Conservation (phyloP, 2,113 vertebrate genomes). For the Triplophysa tibetana region DNA sequence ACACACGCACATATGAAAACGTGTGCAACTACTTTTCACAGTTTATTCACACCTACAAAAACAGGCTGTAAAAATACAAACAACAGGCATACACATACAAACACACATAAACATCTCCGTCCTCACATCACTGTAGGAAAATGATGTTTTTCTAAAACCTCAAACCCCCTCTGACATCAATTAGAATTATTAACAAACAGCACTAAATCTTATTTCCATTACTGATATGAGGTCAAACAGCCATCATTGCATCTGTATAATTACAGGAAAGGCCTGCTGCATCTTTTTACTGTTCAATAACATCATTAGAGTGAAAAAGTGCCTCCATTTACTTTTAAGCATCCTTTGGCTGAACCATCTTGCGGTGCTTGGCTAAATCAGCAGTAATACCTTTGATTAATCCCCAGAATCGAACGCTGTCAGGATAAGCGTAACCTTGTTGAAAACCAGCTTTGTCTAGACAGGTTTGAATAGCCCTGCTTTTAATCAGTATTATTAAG, state of each 20-base stretch:
- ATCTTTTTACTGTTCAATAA: constrained; percentile 34
- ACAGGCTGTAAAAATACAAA: background rate
- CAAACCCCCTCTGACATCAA: background rate
- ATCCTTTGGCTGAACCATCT: background rate
- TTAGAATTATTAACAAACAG: constrained; percentile 26
- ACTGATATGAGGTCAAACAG: constrained; percentile 17
- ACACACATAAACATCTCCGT: background rate
- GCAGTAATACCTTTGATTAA: background rate
- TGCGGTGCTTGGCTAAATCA: background rate
- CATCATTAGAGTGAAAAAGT: constrained; percentile 17
- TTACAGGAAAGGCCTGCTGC: constrained; percentile 13
- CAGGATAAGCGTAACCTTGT: background rate
- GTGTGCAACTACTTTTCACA: background rate
- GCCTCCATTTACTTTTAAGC: constrained; percentile 18
- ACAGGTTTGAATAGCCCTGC: background rate
- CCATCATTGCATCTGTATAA: constrained; percentile 19
- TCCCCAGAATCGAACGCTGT: background rate
- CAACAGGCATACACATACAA: background rate
- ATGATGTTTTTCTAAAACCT: background rate
- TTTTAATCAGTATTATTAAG: too few species aligned
- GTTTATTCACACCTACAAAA: background rate
- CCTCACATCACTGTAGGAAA: background rate
- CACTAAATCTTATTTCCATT: constrained; percentile 31
- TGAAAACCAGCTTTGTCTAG: background rate
- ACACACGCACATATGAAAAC: background rate